phyloP scores from a whole-genome alignment of 2,888 invertebrate genomes.

The Lysandra coridon region DNA sequence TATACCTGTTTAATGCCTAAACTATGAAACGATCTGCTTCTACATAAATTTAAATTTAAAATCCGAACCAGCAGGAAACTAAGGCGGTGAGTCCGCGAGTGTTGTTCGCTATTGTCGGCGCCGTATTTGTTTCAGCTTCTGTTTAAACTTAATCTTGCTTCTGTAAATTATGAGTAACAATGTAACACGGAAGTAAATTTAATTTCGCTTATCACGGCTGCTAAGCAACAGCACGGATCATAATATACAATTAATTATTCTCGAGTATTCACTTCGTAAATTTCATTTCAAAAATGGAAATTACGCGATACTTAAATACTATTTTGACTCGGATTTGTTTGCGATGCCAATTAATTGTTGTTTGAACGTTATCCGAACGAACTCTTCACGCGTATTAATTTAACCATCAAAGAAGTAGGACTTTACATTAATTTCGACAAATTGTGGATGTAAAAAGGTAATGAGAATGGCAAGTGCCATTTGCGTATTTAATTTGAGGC shows the following conservation, averaged over 20 bases:
- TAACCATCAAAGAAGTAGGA: constrained; percentile 23
- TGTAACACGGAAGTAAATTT: background rate
- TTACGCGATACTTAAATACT: background rate
- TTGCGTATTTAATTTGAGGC: constrained; percentile 1
- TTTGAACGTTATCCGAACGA: background rate
- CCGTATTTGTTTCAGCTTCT: background rate
- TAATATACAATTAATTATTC: background rate
- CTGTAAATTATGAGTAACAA: background rate
- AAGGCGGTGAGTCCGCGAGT: background rate
- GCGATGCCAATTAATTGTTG: constrained; percentile 12
- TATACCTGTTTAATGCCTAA: background rate
- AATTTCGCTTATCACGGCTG: background rate
- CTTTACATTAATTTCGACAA: constrained; percentile 5
- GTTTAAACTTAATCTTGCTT: constrained; percentile 10
- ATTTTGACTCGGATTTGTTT: background rate
- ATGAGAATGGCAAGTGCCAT: constrained; percentile 16
- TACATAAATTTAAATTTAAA: background rate
- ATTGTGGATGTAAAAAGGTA: constrained; percentile 7
- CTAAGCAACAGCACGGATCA: background rate
- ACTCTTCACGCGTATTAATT: constrained; percentile 19
- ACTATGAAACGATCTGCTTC: background rate
- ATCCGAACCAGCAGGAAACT: background rate
- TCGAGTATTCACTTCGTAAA: background rate
- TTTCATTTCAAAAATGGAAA: background rate
- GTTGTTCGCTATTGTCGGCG: constrained; percentile 5